These are phyloP conservation scores for Montipora efflorescens DNA, from an alignment of 64 coral and sea anemone species.

Conservation along the genomic window DNA sequence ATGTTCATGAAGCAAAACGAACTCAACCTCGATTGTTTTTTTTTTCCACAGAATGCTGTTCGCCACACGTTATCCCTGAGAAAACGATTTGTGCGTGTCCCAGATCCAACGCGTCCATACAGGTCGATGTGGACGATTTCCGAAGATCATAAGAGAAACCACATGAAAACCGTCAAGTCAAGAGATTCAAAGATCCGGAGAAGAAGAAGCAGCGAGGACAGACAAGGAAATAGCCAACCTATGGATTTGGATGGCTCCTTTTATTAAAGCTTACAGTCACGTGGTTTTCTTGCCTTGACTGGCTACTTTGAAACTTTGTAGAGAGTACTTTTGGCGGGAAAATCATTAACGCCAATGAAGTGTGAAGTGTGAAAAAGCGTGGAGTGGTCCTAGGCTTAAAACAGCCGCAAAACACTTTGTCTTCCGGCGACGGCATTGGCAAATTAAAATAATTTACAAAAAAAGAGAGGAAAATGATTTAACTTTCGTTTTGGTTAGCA, in stretches of 20 bases:
- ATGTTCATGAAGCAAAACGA: not conserved
- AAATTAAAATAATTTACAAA: no score
- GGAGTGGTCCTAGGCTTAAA: no score
- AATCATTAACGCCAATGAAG: not conserved
- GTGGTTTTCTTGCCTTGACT: not conserved
- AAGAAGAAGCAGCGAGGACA: not conserved
- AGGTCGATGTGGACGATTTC: conserved; percentile 58
- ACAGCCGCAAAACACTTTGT: no score
- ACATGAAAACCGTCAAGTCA: not conserved
- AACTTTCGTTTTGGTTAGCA: no score
- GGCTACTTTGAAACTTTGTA: no score
- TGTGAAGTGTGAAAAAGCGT: not conserved
- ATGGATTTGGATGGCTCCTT: not conserved
- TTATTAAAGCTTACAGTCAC: not conserved
- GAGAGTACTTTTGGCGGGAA: not conserved
- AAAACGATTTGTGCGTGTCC: conserved; percentile 44
- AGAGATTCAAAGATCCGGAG: not conserved
- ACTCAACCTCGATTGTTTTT: no score
- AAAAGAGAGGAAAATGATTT: no score
- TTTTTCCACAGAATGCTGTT: conserved; percentile 40
- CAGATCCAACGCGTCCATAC: conserved; percentile 45
- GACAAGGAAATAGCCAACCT: not conserved
- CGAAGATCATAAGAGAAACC: conserved; percentile 25
- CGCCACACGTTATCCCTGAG: conserved; percentile 36
- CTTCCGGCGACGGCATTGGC: no score